Conservation (phyloP, 2,113 vertebrate species). For the Pituophis catenifer region DNA sequence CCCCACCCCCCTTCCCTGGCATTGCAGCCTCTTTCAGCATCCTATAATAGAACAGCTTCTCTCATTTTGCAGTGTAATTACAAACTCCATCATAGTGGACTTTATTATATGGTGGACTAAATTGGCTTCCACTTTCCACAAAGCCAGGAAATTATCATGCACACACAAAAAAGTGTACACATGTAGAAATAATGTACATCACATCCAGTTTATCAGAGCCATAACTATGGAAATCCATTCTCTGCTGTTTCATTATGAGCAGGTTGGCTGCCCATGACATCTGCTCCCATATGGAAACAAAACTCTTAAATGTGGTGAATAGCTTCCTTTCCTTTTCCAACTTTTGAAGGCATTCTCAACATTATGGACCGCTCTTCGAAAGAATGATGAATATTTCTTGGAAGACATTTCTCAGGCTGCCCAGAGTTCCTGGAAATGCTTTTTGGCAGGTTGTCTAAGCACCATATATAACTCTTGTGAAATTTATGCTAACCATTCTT, state of each 20-base stretch:
- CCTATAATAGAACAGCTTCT: constrained; percentile 53
- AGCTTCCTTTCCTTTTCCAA: not conserved
- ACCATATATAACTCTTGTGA: not conserved
- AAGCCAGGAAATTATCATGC: constrained; percentile 53
- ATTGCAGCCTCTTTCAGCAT: constrained; percentile 44
- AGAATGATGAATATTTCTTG: constrained; percentile 9
- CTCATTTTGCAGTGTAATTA: constrained; percentile 60
- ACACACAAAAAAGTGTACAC: constrained; percentile 57
- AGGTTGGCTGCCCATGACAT: constrained; percentile 46
- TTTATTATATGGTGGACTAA: constrained; percentile 56
- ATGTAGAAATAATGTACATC: constrained; percentile 56
- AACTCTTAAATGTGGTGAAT: not conserved
- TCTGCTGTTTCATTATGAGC: constrained; percentile 13
- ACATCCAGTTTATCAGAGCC: constrained; percentile 36
- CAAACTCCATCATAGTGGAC: constrained; percentile 61
- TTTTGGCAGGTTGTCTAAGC: not conserved
- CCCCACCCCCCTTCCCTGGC: constrained; percentile 10
- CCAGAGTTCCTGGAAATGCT: not conserved
- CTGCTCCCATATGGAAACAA: constrained; percentile 27
- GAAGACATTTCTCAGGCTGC: constrained; percentile 8
- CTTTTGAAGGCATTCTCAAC: not conserved
- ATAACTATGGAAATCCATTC: constrained; percentile 37
- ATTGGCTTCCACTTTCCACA: constrained; percentile 57
- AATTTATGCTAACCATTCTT: not conserved
- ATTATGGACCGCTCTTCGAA: not conserved